These are phyloP conservation scores for Ectemnius cavifrons DNA, from an alignment of 2,888 invertebrate species.

Conservation along the genomic window DNA sequence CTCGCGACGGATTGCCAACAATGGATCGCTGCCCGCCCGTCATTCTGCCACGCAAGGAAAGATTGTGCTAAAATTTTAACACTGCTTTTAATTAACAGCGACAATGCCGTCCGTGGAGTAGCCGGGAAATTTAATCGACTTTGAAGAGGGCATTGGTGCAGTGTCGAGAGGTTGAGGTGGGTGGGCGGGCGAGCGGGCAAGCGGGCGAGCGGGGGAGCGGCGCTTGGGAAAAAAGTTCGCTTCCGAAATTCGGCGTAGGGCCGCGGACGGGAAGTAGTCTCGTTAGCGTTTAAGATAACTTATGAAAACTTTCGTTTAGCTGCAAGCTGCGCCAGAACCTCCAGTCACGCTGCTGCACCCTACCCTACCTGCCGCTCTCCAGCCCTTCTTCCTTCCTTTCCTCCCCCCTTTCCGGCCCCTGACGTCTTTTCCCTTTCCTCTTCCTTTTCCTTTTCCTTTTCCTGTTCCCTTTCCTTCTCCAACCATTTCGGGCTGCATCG, in stretches of 20 bases:
- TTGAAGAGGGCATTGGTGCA: conserved; percentile 38
- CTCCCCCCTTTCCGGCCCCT: too few relatives aligned
- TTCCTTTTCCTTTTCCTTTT: neutral
- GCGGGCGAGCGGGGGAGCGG: too few relatives aligned
- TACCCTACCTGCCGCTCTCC: neutral
- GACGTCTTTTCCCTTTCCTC: too few relatives aligned
- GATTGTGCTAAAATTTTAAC: conserved; percentile 47
- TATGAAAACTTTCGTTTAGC: conserved; percentile 47
- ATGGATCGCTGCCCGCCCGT: conserved; percentile 13
- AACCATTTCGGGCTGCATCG: neutral
- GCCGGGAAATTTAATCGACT: conserved; percentile 50
- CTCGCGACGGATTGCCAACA: conserved; percentile 10
- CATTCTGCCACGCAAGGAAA: neutral
- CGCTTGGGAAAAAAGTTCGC: conserved; percentile 12
- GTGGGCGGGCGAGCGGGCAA: too few relatives aligned
- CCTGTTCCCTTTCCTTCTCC: conserved; percentile 19
- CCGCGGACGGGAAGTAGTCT: conserved; percentile 19
- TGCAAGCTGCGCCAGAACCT: conserved; percentile 10
- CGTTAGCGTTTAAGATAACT: conserved; percentile 38
- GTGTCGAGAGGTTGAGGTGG: too few relatives aligned
- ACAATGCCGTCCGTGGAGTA: conserved; percentile 24
- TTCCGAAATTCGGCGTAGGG: conserved; percentile 31
- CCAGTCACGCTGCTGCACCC: conserved; percentile 2
- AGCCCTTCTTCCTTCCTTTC: neutral
- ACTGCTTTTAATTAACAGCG: conserved; percentile 31